These are phyloP conservation scores for Sisyra terminalis DNA, from an alignment of 2,888 invertebrate genomes.

Conservation along the genomic window DNA sequence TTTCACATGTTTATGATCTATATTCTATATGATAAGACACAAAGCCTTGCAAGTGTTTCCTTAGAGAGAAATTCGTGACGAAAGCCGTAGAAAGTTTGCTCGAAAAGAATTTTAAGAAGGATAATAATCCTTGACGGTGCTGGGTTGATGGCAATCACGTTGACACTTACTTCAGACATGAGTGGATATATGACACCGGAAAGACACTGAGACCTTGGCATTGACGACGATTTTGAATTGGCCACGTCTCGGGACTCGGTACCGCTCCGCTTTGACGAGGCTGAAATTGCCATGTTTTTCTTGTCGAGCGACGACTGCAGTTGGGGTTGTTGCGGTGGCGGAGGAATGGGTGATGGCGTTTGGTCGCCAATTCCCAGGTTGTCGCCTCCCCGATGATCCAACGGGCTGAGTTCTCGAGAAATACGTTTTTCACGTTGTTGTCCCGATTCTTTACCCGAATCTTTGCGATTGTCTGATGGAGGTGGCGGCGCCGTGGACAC, in stretches of 20 bases:
- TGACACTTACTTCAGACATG: slow-evolving; percentile 30
- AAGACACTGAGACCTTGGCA: slow-evolving; percentile 24
- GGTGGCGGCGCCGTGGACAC: slow-evolving; percentile 21
- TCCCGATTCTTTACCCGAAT: slow-evolving; percentile 19
- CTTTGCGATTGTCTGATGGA: slow-evolving; percentile 24
- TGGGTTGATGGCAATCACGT: too few species aligned
- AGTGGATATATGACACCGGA: slow-evolving; percentile 37
- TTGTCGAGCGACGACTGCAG: slow-evolving; percentile 16
- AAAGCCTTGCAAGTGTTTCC: too few species aligned
- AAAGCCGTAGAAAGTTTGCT: too few species aligned
- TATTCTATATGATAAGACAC: too few species aligned
- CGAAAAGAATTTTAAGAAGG: too few species aligned
- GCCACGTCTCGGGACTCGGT: slow-evolving; percentile 4
- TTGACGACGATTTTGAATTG: slow-evolving; percentile 9
- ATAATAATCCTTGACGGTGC: too few species aligned
- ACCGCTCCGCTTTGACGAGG: slow-evolving; percentile 20
- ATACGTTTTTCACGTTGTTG: slow-evolving; percentile 23
- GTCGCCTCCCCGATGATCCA: slow-evolving; percentile 30
- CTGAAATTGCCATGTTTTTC: slow-evolving; percentile 15
- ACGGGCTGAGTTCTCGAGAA: slow-evolving; percentile 28
- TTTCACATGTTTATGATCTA: too few species aligned
- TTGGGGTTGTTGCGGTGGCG: slow-evolving; percentile 4
- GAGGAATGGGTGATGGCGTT: not conserved
- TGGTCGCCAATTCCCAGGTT: not conserved
- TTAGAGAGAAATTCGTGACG: too few species aligned